Evolutionary conservation across 1,140 invertebrate species (phyloP).

Genomic region (Rhyacophila brunnea): DNA sequence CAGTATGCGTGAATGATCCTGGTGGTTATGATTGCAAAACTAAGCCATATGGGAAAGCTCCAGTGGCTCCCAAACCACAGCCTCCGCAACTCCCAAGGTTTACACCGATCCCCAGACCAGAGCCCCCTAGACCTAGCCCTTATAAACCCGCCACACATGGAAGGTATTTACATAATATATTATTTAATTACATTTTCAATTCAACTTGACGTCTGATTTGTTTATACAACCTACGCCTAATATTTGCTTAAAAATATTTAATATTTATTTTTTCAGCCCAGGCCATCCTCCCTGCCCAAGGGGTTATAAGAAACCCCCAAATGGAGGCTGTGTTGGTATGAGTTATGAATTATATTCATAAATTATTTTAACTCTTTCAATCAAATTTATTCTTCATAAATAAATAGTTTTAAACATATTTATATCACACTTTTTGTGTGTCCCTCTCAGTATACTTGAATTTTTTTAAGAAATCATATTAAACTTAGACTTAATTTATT

Average conservation of each 20-base stretch:
- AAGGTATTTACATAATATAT: too few relatives aligned
- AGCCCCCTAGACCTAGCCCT: neutral
- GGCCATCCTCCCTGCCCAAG: slow-evolving; percentile 30
- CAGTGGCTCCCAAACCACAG: slow-evolving; percentile 27
- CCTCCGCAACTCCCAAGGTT: neutral
- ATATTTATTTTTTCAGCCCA: slow-evolving; percentile 6
- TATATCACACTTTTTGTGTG: too few relatives aligned
- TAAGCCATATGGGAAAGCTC: slow-evolving; percentile 49
- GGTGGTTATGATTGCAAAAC: slow-evolving; percentile 70
- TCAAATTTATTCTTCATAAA: too few relatives aligned
- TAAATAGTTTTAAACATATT: too few relatives aligned
- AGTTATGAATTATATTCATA: slow-evolving; percentile 13
- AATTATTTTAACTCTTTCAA: too few relatives aligned
- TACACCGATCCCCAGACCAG: neutral
- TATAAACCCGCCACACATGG: neutral
- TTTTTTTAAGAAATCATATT: too few relatives aligned
- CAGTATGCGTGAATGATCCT: slow-evolving; percentile 68
- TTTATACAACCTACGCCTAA: too few relatives aligned
- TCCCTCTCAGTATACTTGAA: too few relatives aligned
- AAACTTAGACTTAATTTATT: too few relatives aligned
- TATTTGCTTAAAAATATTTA: too few relatives aligned
- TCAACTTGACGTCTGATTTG: too few relatives aligned
- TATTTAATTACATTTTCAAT: too few relatives aligned
- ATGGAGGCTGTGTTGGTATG: slow-evolving; percentile 30
- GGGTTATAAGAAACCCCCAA: slow-evolving; percentile 36